Conservation (phyloP, 2,888 invertebrate species). For the Julus scandinavius region DNA sequence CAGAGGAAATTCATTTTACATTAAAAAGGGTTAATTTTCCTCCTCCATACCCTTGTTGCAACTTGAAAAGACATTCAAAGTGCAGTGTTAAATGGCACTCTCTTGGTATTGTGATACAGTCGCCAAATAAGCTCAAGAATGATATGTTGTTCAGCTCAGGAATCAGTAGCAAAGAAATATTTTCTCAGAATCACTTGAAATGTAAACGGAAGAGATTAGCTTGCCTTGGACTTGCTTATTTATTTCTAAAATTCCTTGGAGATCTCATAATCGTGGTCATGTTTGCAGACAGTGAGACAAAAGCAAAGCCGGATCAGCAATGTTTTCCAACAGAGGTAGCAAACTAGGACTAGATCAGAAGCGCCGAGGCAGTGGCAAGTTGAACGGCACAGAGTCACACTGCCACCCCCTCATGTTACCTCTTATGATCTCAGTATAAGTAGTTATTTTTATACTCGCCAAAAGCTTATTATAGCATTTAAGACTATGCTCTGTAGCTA, state of each 20-base stretch:
- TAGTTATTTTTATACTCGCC: slow-evolving; percentile 33
- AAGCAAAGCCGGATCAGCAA: not conserved
- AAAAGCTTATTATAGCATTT: not conserved
- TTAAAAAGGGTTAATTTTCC: too few relatives aligned
- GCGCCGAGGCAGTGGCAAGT: not conserved
- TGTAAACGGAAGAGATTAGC: not conserved
- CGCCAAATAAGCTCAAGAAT: not conserved
- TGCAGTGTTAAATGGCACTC: too few relatives aligned
- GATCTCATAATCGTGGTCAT: not conserved
- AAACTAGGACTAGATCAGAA: not conserved
- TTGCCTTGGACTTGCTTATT: not conserved
- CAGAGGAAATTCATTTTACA: too few relatives aligned
- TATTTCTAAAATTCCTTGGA: not conserved
- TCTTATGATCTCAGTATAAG: slow-evolving; percentile 18
- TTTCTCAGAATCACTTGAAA: not conserved
- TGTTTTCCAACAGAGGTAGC: not conserved
- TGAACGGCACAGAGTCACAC: not conserved
- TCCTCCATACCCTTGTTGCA: too few relatives aligned
- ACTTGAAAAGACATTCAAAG: too few relatives aligned
- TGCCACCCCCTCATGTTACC: slow-evolving; percentile 41
- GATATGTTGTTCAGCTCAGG: not conserved
- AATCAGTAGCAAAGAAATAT: not conserved
- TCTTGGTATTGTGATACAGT: not conserved
- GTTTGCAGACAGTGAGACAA: not conserved
- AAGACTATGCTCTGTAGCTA: not conserved